Evolutionary conservation across 2,888 invertebrate species (phyloP).

Genomic region (Sclerodermus sp.): DNA sequence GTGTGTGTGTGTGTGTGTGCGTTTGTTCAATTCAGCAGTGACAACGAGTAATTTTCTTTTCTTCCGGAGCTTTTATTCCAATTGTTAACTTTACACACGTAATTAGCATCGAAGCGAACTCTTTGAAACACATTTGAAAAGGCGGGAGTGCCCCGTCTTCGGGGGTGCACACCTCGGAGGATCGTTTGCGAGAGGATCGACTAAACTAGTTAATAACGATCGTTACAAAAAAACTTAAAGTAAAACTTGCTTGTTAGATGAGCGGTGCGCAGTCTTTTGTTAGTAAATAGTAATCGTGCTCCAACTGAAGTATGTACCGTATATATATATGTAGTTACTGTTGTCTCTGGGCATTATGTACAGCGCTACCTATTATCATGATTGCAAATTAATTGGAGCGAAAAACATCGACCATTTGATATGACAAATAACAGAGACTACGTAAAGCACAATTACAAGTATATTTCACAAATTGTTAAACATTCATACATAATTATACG

Average conservation of each 20-base stretch:
- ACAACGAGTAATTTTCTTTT: no score
- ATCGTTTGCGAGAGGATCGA: no score
- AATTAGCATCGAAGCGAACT: conserved; percentile 14
- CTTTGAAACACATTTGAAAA: conserved; percentile 8
- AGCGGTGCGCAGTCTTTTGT: conserved; percentile 23
- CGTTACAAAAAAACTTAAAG: conserved; percentile 20
- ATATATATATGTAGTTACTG: no score
- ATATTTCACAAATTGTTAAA: conserved; percentile 60
- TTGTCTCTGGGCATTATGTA: no score
- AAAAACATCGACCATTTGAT: conserved; percentile 15
- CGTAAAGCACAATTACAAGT: conserved; percentile 60
- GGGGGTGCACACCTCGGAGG: no score
- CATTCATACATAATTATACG: conserved; percentile 58
- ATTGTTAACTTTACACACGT: conserved; percentile 25
- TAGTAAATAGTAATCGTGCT: conserved; percentile 21
- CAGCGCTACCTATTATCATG: background rate
- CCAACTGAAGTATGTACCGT: no score
- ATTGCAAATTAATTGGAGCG: background rate
- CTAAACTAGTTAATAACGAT: no score
- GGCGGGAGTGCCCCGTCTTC: no score
- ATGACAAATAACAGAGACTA: conserved; percentile 37
- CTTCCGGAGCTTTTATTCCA: conserved; percentile 6
- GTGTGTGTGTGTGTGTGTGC: no score
- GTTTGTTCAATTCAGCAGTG: no score
- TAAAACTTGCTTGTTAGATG: conserved; percentile 18